Evolutionary conservation across 2,888 invertebrate species (phyloP), one percentile per base, ranked within the genome.

Genomic region (Altica lythri): DNA sequence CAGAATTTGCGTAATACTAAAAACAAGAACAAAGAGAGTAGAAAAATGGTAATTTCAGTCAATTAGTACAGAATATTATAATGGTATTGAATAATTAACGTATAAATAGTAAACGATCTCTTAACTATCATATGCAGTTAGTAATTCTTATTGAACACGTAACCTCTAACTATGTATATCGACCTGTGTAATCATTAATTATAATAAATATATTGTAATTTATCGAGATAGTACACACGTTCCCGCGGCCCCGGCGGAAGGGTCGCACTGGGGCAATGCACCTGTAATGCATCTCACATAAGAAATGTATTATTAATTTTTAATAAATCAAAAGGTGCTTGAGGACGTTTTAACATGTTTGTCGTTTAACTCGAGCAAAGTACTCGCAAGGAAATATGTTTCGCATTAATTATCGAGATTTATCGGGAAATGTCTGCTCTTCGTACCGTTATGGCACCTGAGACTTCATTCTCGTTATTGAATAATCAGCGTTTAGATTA

Each of bases 381-480:
- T 29, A 29, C 19, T 22, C 25, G 12, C 2, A 4, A 40, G 40
- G 40, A 40, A 40, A 40, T 40, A 40, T 22, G 40, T 22, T 40
- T 25, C n/a, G 40, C 22, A 49, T 55, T 58, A 49, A 52, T 55
- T 53, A 55, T 27, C 17, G 30, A 52, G 54, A 58, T 58, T 48
- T 47, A 55, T 53, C 55, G 46, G 29, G 42, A 47, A 58, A 51
- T 46, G 55, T 52, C 58, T 55, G 46, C 49, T 10, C 22, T 48
- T 8, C 22, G 1, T 17, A 58, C 58, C 58, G 58, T 58, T 58
- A 58, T 58, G 58, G 55, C 58, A 53, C 52, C 58, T n/a, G n/a
- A n/a, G n/a, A n/a, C n/a, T n/a, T n/a, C n/a, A n/a, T n/a, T n/a
- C n/a, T n/a, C n/a, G n/a, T n/a, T n/a, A n/a, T n/a, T n/a, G n/a